Conservation (phyloP, 1,140 invertebrate species). For the Drosophila littoralis region DNA sequence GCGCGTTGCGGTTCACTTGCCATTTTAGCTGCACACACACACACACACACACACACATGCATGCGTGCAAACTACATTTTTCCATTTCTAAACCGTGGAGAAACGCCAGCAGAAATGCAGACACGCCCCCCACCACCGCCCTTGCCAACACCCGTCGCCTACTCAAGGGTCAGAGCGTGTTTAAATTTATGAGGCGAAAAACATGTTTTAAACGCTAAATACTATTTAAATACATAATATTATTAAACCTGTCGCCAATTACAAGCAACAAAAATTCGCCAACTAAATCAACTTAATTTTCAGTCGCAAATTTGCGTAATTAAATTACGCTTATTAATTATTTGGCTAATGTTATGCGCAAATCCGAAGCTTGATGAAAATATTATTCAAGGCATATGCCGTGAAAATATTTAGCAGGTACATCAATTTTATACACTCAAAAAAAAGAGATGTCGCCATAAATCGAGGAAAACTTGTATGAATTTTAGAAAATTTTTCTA, state of each 20-base stretch:
- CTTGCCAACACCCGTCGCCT: not conserved
- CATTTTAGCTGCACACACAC: constrained; percentile 38
- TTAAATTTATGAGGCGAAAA: constrained; percentile 13
- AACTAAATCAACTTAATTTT: constrained; percentile 1
- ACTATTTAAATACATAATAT: constrained; percentile 7
- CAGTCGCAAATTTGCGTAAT: not conserved
- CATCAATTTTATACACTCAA: not conserved
- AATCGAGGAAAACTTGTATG: too few species aligned
- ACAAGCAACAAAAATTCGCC: not conserved
- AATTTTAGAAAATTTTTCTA: too few species aligned
- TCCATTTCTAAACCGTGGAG: constrained; percentile 54
- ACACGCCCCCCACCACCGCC: not conserved
- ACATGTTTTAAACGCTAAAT: constrained; percentile 9
- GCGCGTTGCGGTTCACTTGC: constrained; percentile 71
- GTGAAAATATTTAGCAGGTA: not conserved
- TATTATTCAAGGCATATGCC: constrained; percentile 1
- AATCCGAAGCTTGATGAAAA: not conserved
- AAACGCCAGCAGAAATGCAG: constrained; percentile 34
- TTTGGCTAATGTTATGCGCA: not conserved
- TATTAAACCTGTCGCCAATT: constrained; percentile 1
- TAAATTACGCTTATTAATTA: not conserved
- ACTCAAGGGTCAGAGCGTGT: not conserved
- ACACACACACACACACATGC: constrained; percentile 2
- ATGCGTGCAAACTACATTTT: constrained; percentile 32
- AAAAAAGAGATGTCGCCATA: too few species aligned